phyloP scores from a whole-genome alignment of 2,113 vertebrate genomes.

The Peromyscus californicus region DNA sequence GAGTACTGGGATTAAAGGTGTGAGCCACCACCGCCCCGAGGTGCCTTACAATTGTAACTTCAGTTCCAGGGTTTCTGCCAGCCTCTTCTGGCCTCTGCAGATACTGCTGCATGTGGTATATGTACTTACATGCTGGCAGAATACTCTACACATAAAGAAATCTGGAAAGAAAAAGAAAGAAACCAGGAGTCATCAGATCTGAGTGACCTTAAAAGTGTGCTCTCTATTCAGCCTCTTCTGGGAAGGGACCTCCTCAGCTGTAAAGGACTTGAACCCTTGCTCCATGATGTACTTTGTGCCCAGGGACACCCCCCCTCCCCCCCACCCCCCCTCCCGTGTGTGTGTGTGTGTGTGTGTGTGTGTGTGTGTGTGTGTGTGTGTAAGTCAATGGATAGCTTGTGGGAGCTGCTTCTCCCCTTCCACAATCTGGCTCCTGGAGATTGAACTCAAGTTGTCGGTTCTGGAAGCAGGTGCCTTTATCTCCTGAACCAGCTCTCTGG shows the following conservation, averaged over 20 bases:
- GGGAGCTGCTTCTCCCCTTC: too few species aligned
- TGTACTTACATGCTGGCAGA: background rate
- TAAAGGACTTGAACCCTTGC: background rate
- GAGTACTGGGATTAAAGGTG: background rate
- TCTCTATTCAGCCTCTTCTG: background rate
- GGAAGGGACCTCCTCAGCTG: background rate
- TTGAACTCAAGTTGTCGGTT: background rate
- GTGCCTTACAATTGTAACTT: background rate
- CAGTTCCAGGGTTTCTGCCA: background rate
- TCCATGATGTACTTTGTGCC: background rate
- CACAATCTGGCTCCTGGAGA: background rate
- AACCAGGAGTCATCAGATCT: background rate
- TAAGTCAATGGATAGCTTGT: too few species aligned
- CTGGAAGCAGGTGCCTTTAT: background rate
- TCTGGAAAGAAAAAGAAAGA: background rate
- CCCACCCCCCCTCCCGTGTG: too few species aligned
- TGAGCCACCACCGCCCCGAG: rapidly evolving
- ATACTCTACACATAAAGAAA: background rate
- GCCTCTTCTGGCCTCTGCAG: background rate
- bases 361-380: background rate
- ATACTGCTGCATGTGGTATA: background rate
- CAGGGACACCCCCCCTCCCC: too few species aligned
- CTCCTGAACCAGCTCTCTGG: background rate
- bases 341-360: background rate
- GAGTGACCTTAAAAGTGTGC: background rate